These are phyloP conservation scores for Megaceryle maxima DNA, from an alignment of 2,113 vertebrate species.

Conservation along the genomic window DNA sequence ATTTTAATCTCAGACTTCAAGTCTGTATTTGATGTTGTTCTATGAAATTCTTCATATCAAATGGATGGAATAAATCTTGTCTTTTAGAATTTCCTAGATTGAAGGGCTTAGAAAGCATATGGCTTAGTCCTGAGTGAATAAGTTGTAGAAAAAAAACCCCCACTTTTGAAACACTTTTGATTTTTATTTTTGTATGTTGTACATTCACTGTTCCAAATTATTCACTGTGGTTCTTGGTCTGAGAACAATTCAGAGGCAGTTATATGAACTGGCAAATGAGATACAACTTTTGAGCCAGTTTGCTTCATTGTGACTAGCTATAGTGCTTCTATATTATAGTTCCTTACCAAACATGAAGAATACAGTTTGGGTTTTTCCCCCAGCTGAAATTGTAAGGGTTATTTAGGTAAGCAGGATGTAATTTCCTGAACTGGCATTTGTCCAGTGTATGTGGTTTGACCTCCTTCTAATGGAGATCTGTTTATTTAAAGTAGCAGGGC, in stretches of 20 bases:
- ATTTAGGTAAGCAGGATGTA: constrained; percentile 24
- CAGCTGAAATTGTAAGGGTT: background rate
- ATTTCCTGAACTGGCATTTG: constrained; percentile 51
- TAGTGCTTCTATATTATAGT: background rate
- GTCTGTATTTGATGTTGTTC: background rate
- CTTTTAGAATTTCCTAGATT: background rate
- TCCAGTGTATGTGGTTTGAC: constrained; percentile 16
- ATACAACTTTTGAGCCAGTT: background rate
- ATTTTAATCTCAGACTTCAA: constrained; percentile 23
- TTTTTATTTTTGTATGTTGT: background rate
- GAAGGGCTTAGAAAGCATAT: background rate
- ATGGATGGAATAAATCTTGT: background rate
- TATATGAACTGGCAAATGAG: background rate
- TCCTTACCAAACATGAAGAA: background rate
- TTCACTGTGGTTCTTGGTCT: background rate
- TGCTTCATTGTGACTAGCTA: background rate
- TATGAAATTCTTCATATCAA: background rate
- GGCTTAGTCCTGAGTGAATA: background rate
- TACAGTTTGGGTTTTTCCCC: accelerated
- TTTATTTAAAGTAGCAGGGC: constrained; percentile 44
- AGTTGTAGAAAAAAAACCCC: background rate
- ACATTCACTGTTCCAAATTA: background rate
- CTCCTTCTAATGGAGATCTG: background rate
- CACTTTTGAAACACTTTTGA: background rate
- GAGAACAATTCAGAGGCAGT: background rate